These are phyloP conservation scores for Drosophila yakuba DNA, from an alignment of 1,140 invertebrate genomes.

Conservation along the genomic window DNA sequence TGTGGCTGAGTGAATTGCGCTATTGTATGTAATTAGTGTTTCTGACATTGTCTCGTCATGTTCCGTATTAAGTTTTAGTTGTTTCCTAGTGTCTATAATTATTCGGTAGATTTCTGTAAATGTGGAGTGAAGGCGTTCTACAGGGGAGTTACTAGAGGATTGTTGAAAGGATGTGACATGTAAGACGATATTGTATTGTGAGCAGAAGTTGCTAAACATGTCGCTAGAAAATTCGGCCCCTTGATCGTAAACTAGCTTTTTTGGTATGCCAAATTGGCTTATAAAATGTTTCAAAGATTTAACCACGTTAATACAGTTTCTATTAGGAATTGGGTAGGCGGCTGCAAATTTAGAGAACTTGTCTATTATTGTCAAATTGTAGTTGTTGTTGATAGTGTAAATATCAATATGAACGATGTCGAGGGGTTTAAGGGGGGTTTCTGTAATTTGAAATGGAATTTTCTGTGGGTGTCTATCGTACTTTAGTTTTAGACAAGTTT, in stretches of 20 bases:
- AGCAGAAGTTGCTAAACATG: neutral
- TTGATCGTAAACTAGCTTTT: conserved; percentile 1
- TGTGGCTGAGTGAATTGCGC: neutral
- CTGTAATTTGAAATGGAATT: neutral
- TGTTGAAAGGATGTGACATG: conserved; percentile 5
- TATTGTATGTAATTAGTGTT: conserved; percentile 1
- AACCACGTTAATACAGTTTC: neutral
- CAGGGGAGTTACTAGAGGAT: neutral
- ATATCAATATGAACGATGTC: neutral
- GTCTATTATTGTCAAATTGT: neutral
- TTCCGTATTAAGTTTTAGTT: neutral
- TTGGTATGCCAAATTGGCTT: conserved; percentile 1
- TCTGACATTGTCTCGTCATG: neutral
- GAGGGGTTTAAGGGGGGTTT: neutral
- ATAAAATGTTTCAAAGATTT: neutral
- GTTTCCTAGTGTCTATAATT: neutral
- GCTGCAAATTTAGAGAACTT: neutral
- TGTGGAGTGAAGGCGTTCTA: neutral
- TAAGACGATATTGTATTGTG: neutral
- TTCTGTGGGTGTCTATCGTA: neutral
- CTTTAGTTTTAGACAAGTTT: neutral
- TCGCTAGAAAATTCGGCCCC: conserved; percentile 1
- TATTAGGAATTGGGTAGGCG: conserved; percentile 5
- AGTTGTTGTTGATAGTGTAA: neutral
- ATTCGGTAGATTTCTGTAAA: conserved; percentile 1